Base-by-base conservation (phyloP, 2,113 vertebrate genomes). In the Antigone vipio region DNA sequence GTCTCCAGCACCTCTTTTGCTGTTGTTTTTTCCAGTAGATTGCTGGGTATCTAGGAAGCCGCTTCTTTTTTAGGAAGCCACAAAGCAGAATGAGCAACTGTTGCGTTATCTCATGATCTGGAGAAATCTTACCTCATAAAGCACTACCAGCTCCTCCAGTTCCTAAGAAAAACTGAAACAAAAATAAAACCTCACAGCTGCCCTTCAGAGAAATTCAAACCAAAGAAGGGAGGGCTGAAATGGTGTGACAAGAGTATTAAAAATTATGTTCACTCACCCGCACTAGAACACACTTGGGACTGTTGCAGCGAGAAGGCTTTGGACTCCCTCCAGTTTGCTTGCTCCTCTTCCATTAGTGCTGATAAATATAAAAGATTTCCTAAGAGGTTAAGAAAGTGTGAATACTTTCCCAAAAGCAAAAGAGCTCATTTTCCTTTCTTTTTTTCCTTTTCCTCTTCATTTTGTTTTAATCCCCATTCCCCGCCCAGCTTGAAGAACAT, bases 401-500 rank as follows among this genome's bases (percentile, higher is more conserved):
- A 79, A 80, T 15, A n/a, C 2, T 58, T 60, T 32, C 49, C n/a
- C 34, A 4, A 55, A 69, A 68, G 13, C 29, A 47, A 27, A 88
- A 63, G 27, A 60, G 5, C 2, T 64, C 0, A 8, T 74, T 84
- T 64, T 83, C 10, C 71, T 79, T 72, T 26, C 44, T 56, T 53
- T 53, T 52, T 42, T 78, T 64, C 20, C 20, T 71, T 5, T 35
- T 18, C 21, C 5, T 40, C 10, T 50, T 53, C 71, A 21, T 55
- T 40, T 64, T 11, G 7, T 60, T 85, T 67, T 50, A 40, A 44
- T 34, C 18, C 66, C 35, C 79, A 1, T 76, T 92, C 45, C 17
- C 29, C 2, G 0, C 13, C 17, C 83, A 99, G 99, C 93, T 98
- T 3, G 98, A 98, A 91, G 94, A 98, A 82, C 98, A 98, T 52